Conservation (phyloP, 2,888 invertebrate species). For the Pteria penguin region DNA sequence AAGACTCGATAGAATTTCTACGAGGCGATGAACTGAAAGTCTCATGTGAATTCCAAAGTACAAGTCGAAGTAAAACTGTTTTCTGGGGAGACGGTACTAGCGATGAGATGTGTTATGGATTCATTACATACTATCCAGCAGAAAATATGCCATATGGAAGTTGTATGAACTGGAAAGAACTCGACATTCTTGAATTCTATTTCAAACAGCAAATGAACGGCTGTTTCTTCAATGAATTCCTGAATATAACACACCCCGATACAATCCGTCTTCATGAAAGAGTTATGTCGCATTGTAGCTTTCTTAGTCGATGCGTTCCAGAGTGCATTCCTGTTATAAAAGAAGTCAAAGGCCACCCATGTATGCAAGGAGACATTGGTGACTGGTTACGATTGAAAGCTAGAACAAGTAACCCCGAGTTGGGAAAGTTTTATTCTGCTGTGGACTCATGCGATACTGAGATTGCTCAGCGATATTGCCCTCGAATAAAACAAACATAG, state of each 20-base stretch:
- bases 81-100: slow-evolving; percentile 46
- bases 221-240: background rate
- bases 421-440: background rate
- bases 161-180: slow-evolving; percentile 43
- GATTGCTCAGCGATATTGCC: background rate
- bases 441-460: background rate
- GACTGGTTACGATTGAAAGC: background rate
- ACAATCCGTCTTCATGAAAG: background rate
- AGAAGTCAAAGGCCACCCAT: background rate
- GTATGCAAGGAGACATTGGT: background rate
- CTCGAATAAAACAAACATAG: background rate
- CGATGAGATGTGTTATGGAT: slow-evolving; percentile 59
- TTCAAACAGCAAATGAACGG: background rate
- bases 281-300: background rate
- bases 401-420: background rate
- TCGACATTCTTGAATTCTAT: background rate
- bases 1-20: slow-evolving; percentile 38
- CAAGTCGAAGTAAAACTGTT: slow-evolving; percentile 27
- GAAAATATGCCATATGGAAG: slow-evolving; percentile 34
- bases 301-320: background rate
- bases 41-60: slow-evolving; percentile 43
- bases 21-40: slow-evolving; percentile 55
- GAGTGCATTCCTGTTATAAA: background rate
- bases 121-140: slow-evolving; percentile 50
- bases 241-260: background rate